These are phyloP conservation scores for Asteroscopus sphinx DNA, from an alignment of 2,888 invertebrate genomes.

Conservation along the genomic window DNA sequence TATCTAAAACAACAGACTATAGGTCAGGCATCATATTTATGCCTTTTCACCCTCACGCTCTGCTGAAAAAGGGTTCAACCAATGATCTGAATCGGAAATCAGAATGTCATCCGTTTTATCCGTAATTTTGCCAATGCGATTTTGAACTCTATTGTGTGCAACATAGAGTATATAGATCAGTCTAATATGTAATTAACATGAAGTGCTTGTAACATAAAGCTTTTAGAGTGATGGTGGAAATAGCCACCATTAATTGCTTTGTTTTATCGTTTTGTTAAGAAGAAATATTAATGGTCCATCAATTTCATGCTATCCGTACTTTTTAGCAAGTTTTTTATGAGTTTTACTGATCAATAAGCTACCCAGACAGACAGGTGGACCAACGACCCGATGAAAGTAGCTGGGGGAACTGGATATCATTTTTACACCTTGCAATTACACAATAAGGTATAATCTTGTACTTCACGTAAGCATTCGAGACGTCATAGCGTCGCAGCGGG, in stretches of 20 bases:
- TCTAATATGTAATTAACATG: slow-evolving; percentile 19
- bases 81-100: slow-evolving; percentile 45
- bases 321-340: not conserved
- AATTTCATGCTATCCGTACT: not conserved
- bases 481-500: no score
- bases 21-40: slow-evolving; percentile 15
- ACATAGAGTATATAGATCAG: not conserved
- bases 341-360: no score
- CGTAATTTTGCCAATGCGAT: not conserved
- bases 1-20: not conserved
- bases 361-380: no score
- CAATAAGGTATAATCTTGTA: no score
- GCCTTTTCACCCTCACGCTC: slow-evolving; percentile 32
- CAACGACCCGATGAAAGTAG: no score
- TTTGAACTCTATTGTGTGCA: slow-evolving; percentile 10
- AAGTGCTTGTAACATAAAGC: slow-evolving; percentile 7
- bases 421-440: no score
- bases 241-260: slow-evolving; percentile 19
- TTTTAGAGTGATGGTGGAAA: slow-evolving; percentile 16
- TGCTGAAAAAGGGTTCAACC: slow-evolving; percentile 45
- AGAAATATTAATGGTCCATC: not conserved
- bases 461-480: no score
- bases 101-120: slow-evolving; percentile 39
- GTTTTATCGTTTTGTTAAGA: not conserved
- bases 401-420: no score